phyloP scores from a whole-genome alignment of 2,113 vertebrate genomes.

The Scomber colias region DNA sequence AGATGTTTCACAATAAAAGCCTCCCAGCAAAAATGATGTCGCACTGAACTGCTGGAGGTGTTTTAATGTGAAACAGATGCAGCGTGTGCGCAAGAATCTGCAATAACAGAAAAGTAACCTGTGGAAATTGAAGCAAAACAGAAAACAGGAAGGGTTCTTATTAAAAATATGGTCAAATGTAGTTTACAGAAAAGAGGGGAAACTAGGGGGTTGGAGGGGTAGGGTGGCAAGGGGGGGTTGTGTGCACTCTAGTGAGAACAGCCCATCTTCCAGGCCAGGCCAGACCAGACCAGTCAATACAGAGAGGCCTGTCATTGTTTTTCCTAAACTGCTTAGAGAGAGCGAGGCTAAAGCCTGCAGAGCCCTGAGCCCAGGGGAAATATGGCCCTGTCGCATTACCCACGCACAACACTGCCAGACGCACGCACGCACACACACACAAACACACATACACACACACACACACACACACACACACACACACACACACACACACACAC shows the following conservation, averaged over 20 bases:
- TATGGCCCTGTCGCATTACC: slow-evolving; percentile 88
- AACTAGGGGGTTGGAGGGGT: background rate
- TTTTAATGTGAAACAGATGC: slow-evolving; percentile 29
- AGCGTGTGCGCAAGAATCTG: background rate
- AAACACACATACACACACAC: slow-evolving; percentile 43
- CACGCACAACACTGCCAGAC: slow-evolving; percentile 70
- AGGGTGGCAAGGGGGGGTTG: slow-evolving; percentile 21
- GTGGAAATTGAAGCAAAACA: background rate
- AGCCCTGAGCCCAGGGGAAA: slow-evolving; percentile 85
- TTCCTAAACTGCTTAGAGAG: slow-evolving; percentile 87
- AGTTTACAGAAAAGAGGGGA: background rate
- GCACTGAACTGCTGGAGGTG: background rate
- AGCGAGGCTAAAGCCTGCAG: slow-evolving; percentile 85
- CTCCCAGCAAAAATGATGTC: background rate
- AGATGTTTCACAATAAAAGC: slow-evolving; percentile 51
- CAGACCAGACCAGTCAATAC: slow-evolving; percentile 77
- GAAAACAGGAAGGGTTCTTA: background rate
- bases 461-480: slow-evolving; percentile 14
- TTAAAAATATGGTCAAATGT: background rate
- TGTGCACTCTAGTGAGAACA: slow-evolving; percentile 56
- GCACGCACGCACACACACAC: background rate
- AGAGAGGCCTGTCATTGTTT: slow-evolving; percentile 85
- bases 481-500: slow-evolving; percentile 28
- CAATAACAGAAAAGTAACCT: background rate
- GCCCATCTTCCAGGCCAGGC: slow-evolving; percentile 63